Evolutionary conservation across 2,113 vertebrate species (phyloP).

Genomic region (Polypterus senegalus): DNA sequence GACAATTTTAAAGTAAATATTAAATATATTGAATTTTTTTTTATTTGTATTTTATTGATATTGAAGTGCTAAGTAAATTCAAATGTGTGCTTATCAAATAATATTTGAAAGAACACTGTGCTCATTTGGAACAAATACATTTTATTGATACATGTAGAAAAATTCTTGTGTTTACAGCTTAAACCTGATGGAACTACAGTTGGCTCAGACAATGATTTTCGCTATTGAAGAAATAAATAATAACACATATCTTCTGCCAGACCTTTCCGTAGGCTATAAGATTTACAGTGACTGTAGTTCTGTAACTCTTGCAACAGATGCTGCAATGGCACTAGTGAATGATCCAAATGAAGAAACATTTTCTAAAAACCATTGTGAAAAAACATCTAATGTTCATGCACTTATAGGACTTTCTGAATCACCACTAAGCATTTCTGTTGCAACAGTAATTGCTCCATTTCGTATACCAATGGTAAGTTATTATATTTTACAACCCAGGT

Average conservation of each 20-base stretch:
- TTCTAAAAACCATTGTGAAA: conserved; percentile 24
- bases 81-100: too few relatives aligned
- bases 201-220: conserved; percentile 54
- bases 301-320: conserved; percentile 43
- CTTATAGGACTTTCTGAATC: conserved; percentile 57
- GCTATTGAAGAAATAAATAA: conserved; percentile 55
- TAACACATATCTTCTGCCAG: conserved; percentile 37
- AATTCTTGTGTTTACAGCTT: conserved; percentile 28
- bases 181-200: conserved; percentile 49
- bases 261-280: conserved; percentile 45
- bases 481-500: background rate
- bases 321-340: conserved; percentile 48
- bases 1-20: too few relatives aligned
- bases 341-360: conserved; percentile 19
- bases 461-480: conserved; percentile 47
- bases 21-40: too few relatives aligned
- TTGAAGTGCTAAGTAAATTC: too few relatives aligned
- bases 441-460: conserved; percentile 46
- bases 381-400: conserved; percentile 39
- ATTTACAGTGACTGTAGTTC: conserved; percentile 55
- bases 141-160: too few relatives aligned
- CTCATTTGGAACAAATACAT: too few relatives aligned
- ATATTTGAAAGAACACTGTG: too few relatives aligned
- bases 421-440: conserved; percentile 44
- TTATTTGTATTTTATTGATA: too few relatives aligned